phyloP scores from a whole-genome alignment of 2,888 invertebrate species.

The Apocheima hispidaria region DNA sequence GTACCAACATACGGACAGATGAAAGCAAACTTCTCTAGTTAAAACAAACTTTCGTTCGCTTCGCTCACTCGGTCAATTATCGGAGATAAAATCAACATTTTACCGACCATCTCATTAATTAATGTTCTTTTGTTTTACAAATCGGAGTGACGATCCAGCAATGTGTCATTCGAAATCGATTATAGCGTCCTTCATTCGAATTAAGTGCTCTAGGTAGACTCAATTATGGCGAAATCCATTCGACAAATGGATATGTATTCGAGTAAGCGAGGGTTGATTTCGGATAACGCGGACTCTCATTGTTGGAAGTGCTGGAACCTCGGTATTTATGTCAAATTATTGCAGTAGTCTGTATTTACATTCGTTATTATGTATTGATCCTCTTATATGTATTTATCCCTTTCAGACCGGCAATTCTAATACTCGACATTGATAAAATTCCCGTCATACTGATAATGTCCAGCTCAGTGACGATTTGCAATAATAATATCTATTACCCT shows the following conservation, averaged over 20 bases:
- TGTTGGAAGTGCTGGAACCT: constrained; percentile 16
- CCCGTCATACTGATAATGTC: too few relatives aligned
- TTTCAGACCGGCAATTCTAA: too few relatives aligned
- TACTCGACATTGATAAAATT: too few relatives aligned
- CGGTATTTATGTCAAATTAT: constrained; percentile 14
- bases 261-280: constrained; percentile 52
- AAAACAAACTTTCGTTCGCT: too few relatives aligned
- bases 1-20: too few relatives aligned
- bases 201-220: constrained; percentile 62
- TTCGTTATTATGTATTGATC: not conserved
- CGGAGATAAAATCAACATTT: not conserved
- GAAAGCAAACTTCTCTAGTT: too few relatives aligned
- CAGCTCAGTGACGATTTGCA: too few relatives aligned
- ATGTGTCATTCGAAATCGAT: constrained; percentile 50
- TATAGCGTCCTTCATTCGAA: constrained; percentile 54
- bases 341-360: not conserved
- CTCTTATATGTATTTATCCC: too few relatives aligned
- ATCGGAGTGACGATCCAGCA: constrained; percentile 21
- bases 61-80: too few relatives aligned
- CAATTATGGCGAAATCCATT: constrained; percentile 61
- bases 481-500: too few relatives aligned
- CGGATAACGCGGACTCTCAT: constrained; percentile 43
- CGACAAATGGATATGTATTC: constrained; percentile 53
- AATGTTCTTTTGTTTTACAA: constrained; percentile 23
- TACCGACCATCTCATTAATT: constrained; percentile 5